These are phyloP conservation scores for Paramormyrops hopkinsi DNA, from an alignment of 2,797 vertebrate genomes.

Conservation along the genomic window DNA sequence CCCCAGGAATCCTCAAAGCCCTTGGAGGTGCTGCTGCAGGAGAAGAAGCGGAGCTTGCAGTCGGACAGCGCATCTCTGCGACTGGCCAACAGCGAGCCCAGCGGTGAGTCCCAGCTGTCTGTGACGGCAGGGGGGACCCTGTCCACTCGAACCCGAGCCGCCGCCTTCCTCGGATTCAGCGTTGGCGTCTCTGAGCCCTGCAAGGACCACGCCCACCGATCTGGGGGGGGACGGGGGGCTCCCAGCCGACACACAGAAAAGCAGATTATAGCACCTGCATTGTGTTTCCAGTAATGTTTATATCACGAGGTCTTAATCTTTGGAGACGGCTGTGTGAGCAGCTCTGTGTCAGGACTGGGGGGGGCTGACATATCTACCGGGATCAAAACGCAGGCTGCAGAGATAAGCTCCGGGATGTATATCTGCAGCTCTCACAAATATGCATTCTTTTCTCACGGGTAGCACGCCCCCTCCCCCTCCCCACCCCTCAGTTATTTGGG, in stretches of 20 bases:
- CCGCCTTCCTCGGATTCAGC: background rate
- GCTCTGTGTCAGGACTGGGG: background rate
- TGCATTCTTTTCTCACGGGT: slow-evolving; percentile 14
- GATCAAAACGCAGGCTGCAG: background rate
- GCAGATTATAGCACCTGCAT: background rate
- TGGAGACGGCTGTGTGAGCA: background rate
- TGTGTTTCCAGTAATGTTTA: background rate
- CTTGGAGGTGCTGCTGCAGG: slow-evolving; percentile 73
- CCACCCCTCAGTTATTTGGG: slow-evolving; percentile 11
- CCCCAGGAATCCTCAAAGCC: slow-evolving; percentile 70
- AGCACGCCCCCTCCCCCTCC: slow-evolving; percentile 9
- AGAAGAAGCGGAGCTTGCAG: slow-evolving; percentile 73
- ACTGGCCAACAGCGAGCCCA: slow-evolving; percentile 71
- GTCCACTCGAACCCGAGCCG: background rate
- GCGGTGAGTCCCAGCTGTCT: slow-evolving; percentile 59
- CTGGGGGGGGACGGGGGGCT: background rate
- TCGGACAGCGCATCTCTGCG: slow-evolving; percentile 67
- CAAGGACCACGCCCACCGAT: background rate
- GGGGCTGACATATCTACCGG: background rate
- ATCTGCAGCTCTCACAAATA: background rate
- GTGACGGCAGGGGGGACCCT: background rate
- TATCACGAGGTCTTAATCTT: background rate
- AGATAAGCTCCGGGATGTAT: background rate
- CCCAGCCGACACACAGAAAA: background rate
- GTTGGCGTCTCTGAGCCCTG: background rate